These are phyloP conservation scores for Nipponacmea schrenckii DNA, from an alignment of 2,888 invertebrate species.

Conservation along the genomic window DNA sequence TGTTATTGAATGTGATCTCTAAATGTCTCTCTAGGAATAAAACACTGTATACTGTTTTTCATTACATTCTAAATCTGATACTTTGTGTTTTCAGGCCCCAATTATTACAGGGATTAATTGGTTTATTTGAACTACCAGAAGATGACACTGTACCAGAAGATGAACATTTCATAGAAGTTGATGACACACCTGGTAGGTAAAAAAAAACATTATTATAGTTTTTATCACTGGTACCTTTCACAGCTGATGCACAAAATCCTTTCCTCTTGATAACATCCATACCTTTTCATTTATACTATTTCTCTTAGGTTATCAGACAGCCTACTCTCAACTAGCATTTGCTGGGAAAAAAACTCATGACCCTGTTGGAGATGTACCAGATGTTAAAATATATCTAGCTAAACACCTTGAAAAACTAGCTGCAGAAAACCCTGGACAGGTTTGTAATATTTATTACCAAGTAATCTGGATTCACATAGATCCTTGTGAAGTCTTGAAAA, in stretches of 20 bases:
- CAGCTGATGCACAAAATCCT: too few relatives aligned
- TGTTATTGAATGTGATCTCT: too few relatives aligned
- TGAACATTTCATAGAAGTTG: constrained; percentile 85
- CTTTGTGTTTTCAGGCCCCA: constrained; percentile 66
- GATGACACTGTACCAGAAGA: constrained; percentile 82
- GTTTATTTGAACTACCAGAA: constrained; percentile 88
- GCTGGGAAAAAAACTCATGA: constrained; percentile 82
- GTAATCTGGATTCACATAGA: not conserved
- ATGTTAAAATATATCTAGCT: constrained; percentile 81
- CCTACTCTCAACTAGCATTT: constrained; percentile 84
- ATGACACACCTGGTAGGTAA: constrained; percentile 79
- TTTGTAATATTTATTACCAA: constrained; percentile 66
- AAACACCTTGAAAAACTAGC: constrained; percentile 79
- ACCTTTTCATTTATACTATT: constrained; percentile 2
- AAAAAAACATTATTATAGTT: too few relatives aligned
- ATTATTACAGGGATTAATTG: constrained; percentile 78
- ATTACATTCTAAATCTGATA: not conserved
- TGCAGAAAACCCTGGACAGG: constrained; percentile 76
- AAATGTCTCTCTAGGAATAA: too few relatives aligned
- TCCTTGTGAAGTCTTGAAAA: not conserved
- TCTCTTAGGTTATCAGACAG: constrained; percentile 64
- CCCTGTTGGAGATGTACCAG: constrained; percentile 78
- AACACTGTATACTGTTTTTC: too few relatives aligned
- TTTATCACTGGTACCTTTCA: too few relatives aligned
- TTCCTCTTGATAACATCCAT: too few relatives aligned